Conservation (phyloP, 2,113 vertebrate genomes). For the Excalfactoria chinensis region DNA sequence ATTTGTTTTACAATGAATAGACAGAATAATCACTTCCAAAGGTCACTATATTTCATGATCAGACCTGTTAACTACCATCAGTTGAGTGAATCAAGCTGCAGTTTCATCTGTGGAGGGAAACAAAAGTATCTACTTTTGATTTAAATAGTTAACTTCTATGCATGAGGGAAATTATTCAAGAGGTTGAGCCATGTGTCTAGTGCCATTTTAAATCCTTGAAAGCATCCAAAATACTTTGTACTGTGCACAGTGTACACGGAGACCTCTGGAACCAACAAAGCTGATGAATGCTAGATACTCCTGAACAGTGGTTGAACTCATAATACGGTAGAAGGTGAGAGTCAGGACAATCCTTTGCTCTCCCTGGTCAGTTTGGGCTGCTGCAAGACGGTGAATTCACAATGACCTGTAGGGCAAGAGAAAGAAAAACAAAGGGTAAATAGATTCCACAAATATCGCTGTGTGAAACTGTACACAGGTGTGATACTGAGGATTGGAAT, state of each 20-base stretch:
- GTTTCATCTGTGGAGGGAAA: neutral
- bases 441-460: neutral
- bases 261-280: neutral
- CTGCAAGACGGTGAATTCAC: neutral
- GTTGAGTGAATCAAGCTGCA: neutral
- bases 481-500: neutral
- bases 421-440: neutral
- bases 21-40: neutral
- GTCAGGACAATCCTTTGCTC: neutral
- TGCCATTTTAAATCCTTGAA: neutral
- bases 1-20: neutral
- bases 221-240: neutral
- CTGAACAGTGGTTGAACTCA: neutral
- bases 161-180: neutral
- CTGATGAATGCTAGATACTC: neutral
- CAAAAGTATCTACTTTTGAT: neutral
- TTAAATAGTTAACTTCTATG: neutral
- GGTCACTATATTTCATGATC: neutral
- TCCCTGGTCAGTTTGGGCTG: neutral
- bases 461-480: neutral
- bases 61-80: neutral
- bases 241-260: neutral
- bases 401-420: accelerated
- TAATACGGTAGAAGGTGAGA: neutral
- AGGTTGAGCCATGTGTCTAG: neutral